A percentile compares a stretch with the other conserved stretches of the same genome.
These are phyloP conservation scores for roundworm (Caenorhabditis elegans) DNA, from an alignment of 1,140 invertebrate genomes.

Conservation along the genomic window WBcel235 BX284605.5:10965501-10966000, in stretches of 20 bases:
- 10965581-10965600: no score
- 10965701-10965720: neutral
- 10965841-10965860: no score
- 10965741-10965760: neutral
- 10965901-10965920: no score
- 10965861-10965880: no score
- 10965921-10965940: neutral
- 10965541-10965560: neutral
- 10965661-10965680: neutral
- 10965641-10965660: neutral
- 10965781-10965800: neutral
- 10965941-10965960: neutral
- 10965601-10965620: neutral
- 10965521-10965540: conserved; percentile 25
- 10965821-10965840: conserved; percentile 27
- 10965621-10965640: neutral
- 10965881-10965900: no score
- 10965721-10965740: neutral
- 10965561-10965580: no score
- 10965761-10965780: conserved; percentile 18
- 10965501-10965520: neutral
- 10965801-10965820: conserved; percentile 22
- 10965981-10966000: conserved; percentile 63
- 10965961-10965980: conserved; percentile 55
- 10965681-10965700: neutral